A percentile compares a stretch with the other conserved stretches of the same genome.
phyloP scores from a whole-genome alignment of 2,113 vertebrate genomes.

The Ictalurus punctatus region DNA sequence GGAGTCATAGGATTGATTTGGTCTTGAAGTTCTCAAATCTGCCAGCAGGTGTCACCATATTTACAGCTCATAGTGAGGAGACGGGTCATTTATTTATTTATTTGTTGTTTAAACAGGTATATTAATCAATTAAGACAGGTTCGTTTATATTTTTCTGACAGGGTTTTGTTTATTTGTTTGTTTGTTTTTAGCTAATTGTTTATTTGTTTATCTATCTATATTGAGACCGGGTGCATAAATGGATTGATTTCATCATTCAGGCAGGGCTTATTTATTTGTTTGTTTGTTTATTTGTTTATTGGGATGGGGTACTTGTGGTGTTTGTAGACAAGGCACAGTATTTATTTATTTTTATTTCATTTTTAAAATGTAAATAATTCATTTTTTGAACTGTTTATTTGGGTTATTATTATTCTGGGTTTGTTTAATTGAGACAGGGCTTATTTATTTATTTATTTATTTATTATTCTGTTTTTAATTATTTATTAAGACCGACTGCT shows the following conservation, averaged over 20 bases:
- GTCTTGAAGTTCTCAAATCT: neutral
- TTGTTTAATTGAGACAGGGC: neutral
- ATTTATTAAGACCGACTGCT: neutral
- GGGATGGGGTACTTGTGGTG: neutral
- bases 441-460: neutral
- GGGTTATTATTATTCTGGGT: too few species aligned
- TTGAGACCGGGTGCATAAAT: neutral
- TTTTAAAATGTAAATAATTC: too few species aligned
- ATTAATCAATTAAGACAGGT: neutral
- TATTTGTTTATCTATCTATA: neutral
- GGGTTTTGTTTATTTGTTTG: neutral
- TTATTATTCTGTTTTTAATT: neutral
- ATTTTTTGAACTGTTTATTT: too few species aligned
- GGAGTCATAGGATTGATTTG: neutral
- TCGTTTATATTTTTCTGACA: neutral
- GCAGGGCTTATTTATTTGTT: neutral
- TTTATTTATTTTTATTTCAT: neutral
- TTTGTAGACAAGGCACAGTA: neutral
- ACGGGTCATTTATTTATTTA: neutral
- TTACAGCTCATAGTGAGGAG: neutral
- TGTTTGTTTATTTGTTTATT: neutral
- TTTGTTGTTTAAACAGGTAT: too few species aligned
- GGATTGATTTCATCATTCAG: neutral
- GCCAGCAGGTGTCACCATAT: constrained; percentile 33
- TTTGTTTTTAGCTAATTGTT: neutral